Evolutionary conservation across 1,140 invertebrate genomes (phyloP), one percentile per base, ranked within the genome.

Genomic region (Zaprionus ornatus): DNA sequence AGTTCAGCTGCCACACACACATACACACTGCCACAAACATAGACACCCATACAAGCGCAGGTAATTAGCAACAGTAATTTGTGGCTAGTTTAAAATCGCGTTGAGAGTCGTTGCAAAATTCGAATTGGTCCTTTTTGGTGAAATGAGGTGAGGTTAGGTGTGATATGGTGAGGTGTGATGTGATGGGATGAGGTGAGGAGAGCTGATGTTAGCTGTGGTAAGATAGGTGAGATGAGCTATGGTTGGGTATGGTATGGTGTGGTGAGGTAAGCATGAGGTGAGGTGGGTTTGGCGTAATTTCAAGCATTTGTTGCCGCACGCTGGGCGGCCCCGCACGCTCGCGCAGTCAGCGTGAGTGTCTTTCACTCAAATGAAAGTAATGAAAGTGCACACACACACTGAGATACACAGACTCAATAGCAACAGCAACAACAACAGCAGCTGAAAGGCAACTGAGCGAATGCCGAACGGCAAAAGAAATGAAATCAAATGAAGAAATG

Each of bases 401-500:
- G 66, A 73, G 23, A 65, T 15, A 2, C 1, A 40, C n/a, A 40
- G 37, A 40, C 13, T 37, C 35, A 13, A 37, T 37, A 15, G 13
- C 13, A 37, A 37, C 7, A 37, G 13, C 35, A 37, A 37, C 35
- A 37, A 37, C 35, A 37, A 37, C 35, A 15, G 3, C 29, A 32
- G 29, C 29, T 32, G 29, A 32, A 32, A 32, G 9, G 9, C 29
- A 32, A 13, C 35, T 37, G 35, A 37, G 13, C 13, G 13, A 37
- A 37, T 15, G 37, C 37, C 15, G 37, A 40, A 48, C 45, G 19
- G 55, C 42, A 56, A 62, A 74, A 74, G 50, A 85, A 85, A 88
- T 74, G 75, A 88, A 88, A 88, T 90, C 85, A 90, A 88, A 90
- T 90, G 86, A 90, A 90, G 81, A 90, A 90, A 90, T 90, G 85